A percentile compares a stretch with the other conserved stretches of the same genome.
phyloP scores from a whole-genome alignment of 2,888 invertebrate genomes.

The Drosophila quinaria region DNA sequence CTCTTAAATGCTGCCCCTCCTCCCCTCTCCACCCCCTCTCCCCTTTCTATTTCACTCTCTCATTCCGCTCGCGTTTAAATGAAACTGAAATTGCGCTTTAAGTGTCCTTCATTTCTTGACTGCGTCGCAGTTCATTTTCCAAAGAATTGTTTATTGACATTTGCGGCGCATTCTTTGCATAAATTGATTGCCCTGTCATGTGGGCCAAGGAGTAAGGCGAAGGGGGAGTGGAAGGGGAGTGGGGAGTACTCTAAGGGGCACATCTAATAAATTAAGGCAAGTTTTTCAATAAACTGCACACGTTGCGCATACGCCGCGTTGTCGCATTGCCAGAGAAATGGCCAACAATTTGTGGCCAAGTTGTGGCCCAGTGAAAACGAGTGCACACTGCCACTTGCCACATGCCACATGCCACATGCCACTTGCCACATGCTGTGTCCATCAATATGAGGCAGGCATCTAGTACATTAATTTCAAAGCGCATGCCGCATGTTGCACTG shows the following conservation, averaged over 20 bases:
- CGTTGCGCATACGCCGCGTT: constrained; percentile 68
- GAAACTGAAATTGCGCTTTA: constrained; percentile 73
- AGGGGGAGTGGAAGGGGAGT: not conserved
- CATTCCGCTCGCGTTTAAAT: constrained; percentile 58
- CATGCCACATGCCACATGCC: constrained; percentile 1
- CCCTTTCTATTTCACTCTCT: not conserved
- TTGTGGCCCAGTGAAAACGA: not conserved
- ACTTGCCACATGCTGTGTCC: constrained; percentile 14
- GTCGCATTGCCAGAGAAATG: constrained; percentile 20
- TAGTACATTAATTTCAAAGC: constrained; percentile 65
- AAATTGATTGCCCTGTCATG: constrained; percentile 68
- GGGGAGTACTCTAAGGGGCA: not conserved
- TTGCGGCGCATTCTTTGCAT: constrained; percentile 66
- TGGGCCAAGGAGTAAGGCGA: constrained; percentile 7
- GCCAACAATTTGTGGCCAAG: constrained; percentile 50
- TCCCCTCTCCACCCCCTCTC: not conserved
- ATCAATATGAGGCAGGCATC: constrained; percentile 35
- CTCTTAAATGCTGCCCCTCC: constrained; percentile 39
- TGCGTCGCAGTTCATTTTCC: constrained; percentile 51
- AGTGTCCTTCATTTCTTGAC: constrained; percentile 35
- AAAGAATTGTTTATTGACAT: constrained; percentile 72
- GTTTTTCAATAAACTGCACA: constrained; percentile 74
- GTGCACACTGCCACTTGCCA: constrained; percentile 6
- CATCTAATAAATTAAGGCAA: constrained; percentile 69
- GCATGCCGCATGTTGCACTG: constrained; percentile 65